Conservation (phyloP, 2,888 invertebrate genomes). For the Strigamia maritima region DNA sequence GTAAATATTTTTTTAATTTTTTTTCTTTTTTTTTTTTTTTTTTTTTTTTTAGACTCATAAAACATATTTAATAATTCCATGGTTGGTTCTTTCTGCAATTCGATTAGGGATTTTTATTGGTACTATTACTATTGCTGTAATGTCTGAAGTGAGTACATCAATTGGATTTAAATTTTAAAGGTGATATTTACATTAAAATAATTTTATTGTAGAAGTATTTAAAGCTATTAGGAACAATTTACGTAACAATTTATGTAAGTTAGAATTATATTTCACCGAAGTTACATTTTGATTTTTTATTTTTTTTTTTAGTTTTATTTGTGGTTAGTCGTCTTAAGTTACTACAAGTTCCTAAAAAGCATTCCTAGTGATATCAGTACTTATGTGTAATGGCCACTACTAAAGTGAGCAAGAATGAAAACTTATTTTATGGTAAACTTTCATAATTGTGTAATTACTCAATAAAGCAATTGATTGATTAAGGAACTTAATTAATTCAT, state of each 20-base stretch:
- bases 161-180: not conserved
- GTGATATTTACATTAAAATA: not conserved
- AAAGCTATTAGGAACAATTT: not conserved
- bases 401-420: no score
- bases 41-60: not conserved
- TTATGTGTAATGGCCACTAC: not conserved
- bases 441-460: no score
- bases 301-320: not conserved
- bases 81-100: not conserved
- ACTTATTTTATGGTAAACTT: no score
- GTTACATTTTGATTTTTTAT: not conserved
- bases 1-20: not conserved
- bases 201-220: not conserved
- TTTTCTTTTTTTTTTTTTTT: no score
- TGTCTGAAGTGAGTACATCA: not conserved
- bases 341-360: not conserved
- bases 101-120: not conserved
- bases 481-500: no score
- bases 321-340: not conserved
- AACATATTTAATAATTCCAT: not conserved
- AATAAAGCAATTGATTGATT: no score
- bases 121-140: not conserved
- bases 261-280: not conserved
- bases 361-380: conserved; percentile 2
- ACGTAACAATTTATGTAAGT: not conserved